Base-by-base conservation (phyloP, 1,140 invertebrate genomes). In the Micrasema minimum region DNA sequence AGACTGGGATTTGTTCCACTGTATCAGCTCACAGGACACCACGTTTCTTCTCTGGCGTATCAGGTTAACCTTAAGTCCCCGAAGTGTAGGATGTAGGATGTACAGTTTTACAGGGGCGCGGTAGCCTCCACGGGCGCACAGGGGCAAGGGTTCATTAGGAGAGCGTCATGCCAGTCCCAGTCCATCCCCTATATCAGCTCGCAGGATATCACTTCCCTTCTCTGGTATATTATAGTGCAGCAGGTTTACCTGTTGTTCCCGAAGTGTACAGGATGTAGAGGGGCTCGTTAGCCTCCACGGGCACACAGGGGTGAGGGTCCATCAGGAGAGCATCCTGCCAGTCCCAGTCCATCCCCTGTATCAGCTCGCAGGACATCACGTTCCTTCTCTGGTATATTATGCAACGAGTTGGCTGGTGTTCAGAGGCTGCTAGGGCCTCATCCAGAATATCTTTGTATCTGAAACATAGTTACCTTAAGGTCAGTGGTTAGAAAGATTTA, bases 181-280 rank as follows among this genome's bases (percentile, higher is more conserved):
- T 97, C 94, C 31, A 86, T 80, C 1, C 84, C 87, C 0, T 82
- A 79, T 45, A 88, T 86, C 48, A 96, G 77, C 0, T 84, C 78
- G 6, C 89, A 88, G 65, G 86, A 84, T 59, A 89, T 88, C 11
- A 94, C 82, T 9, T 89, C 86, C 16, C 87, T 83, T 62, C 94
- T 82, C 80, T 94, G 92, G 78, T 86, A 96, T 14, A 97, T 91
- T 14, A 98, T 90, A 78, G 92, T 94, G 57, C 88, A 0, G 87
- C 83, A 0, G 91, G 93, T 38, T 11, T 65, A 85, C 92, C 92
- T 70, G 94, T 95, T 11, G 94, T 95, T 61, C 95, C 96, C 2
- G 95, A 97, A 0, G 96, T 98, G 78, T 98, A 97, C 0, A 98
- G 83, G 69, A 98, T 91, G 77, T 98, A 98, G 2, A 97, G 81